Evolutionary conservation across 2,113 vertebrate species (phyloP), one percentile per base, ranked within the genome.

Genomic region (Melanotaenia duboulayi): DNA sequence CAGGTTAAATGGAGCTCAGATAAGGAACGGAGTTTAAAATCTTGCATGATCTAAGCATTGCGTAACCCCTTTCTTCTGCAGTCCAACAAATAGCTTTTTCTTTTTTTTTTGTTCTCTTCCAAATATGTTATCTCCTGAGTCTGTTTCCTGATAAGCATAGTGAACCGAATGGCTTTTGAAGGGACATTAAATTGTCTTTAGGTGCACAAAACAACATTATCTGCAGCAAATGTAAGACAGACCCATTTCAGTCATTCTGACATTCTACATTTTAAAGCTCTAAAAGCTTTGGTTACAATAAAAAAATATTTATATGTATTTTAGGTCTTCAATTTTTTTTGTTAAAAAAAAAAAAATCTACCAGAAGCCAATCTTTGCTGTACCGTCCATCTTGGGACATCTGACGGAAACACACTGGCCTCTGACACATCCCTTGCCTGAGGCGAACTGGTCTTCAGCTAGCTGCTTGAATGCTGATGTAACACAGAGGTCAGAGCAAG

Each of bases 401-500:
- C 39, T 77, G 74, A 80, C 56, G 71, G 70, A 17, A 22, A 42
- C 62, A 52, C 71, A 52, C 48, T 68, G 78, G 78, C 70, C 65
- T 22, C 64, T 65, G 81, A 86, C 74, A 76, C 61, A 51, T 74
- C 65, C 60, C 48, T 76, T 44, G 77, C 80, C 75, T 74, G 64
- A 74, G 79, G 83, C 65, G 2, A 6, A 25, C n/a, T n/a, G 77
- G 73, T 54, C 66, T 62, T 63, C 60, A 42, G 69, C 77, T 65
- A 51, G 48, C 61, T 50, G 52, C 48, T 65, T 85, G 83, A 86
- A 69, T 84, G 66, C 85, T 88, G 85, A 88, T 87, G 84, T 77
- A 81, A 87, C 73, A 67, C 61, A 48, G 63, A 72, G 83, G 83
- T 88, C 81, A 84, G 71, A 62, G 68, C 0, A 37, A 82, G 76